Evolutionary conservation across 1,140 invertebrate species (phyloP).

Genomic region (Brevipalpus yothersi): DNA sequence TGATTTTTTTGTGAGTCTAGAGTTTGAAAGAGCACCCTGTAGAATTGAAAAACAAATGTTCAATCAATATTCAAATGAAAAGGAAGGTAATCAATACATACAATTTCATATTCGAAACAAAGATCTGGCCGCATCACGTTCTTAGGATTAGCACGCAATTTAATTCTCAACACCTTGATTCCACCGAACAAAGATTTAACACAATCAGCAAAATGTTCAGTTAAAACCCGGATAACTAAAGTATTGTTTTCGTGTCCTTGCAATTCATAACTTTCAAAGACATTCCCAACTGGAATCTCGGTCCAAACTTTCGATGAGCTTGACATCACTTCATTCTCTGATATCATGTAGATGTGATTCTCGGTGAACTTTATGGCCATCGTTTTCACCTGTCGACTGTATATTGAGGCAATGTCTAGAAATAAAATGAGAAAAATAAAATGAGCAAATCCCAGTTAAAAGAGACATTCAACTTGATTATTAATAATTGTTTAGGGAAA

Average conservation of each 20-base stretch:
- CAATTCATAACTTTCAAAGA: background rate
- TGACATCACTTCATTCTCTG: background rate
- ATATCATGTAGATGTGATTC: background rate
- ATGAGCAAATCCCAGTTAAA: too few species aligned
- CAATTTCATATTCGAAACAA: background rate
- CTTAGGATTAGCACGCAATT: background rate
- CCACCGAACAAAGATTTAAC: background rate
- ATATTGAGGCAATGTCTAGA: background rate
- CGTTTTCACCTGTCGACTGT: background rate
- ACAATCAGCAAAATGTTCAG: background rate
- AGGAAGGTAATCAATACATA: background rate
- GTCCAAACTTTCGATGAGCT: background rate
- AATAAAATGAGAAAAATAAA: background rate
- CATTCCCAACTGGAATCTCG: background rate
- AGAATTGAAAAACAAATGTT: background rate
- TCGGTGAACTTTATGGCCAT: background rate
- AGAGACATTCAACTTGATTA: too few species aligned
- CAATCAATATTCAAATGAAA: background rate
- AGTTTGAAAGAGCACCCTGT: background rate
- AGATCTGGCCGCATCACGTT: background rate
- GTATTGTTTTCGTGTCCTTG: background rate
- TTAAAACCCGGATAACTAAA: background rate
- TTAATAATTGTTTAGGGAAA: too few species aligned
- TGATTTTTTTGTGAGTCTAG: background rate
- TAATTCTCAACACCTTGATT: background rate